A percentile compares a stretch with the other conserved stretches of the same genome.
Conservation (phyloP, 2,797 vertebrate genomes). For the Leontocebus nigricollis region DNA sequence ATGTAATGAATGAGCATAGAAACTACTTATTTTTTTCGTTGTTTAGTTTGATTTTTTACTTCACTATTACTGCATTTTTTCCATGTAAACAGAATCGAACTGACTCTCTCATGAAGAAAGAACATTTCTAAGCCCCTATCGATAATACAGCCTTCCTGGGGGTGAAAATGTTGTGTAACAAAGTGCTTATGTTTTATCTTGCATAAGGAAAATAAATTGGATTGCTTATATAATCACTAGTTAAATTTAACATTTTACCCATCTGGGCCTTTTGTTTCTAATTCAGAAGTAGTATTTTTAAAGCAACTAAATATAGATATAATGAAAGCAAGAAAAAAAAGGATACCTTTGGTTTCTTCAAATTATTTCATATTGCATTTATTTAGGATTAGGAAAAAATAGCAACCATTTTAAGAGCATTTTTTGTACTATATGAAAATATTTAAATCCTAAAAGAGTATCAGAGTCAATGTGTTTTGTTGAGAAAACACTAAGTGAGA, state of each 20-base stretch:
- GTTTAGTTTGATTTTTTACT: neutral
- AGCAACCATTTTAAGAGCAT: neutral
- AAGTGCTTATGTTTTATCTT: neutral
- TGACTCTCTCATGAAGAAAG: neutral
- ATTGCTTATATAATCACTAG: neutral
- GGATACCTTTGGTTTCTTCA: neutral
- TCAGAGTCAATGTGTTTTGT: neutral
- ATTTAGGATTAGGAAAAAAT: neutral
- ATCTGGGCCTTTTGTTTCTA: neutral
- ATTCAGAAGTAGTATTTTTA: neutral
- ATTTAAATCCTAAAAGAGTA: neutral
- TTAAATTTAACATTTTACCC: slow-evolving; percentile 21
- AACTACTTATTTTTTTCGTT: neutral
- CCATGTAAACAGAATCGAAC: neutral
- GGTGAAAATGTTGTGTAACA: neutral
- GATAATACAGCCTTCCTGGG: neutral
- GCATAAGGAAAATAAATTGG: neutral
- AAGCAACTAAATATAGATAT: neutral
- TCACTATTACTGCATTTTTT: neutral
- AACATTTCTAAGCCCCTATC: neutral
- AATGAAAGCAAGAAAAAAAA: neutral
- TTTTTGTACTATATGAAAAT: neutral
- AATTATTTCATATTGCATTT: neutral
- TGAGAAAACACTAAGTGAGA: neutral
- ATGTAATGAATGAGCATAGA: neutral